Evolutionary conservation across 1,140 invertebrate species (phyloP), one percentile per base, ranked within the genome.

Genomic region (Samia ricini): DNA sequence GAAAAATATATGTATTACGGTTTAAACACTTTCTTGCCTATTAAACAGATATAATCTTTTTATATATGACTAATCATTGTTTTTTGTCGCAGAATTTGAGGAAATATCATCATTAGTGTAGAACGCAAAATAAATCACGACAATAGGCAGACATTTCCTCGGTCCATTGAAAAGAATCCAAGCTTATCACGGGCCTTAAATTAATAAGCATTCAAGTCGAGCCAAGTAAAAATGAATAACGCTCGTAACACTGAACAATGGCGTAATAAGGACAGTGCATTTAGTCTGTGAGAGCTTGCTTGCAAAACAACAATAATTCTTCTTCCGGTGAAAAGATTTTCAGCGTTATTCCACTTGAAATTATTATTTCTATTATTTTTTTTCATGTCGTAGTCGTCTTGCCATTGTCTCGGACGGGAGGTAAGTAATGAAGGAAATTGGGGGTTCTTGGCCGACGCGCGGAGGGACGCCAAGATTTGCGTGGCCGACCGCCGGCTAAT

Each of bases 301-400:
- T 88, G 85, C 85, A 89, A 88, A 89, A 89, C 84, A 89, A 89
- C 87, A 88, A 88, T 89, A 88, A 86, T 88, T 89, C 85, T 85
- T 86, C 76, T 83, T 85, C 76, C 87, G 77, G 77, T 89, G 87
- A 89, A 89, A 89, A 89, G 87, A 88, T 89, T 89, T 89, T 87
- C 85, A 89, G 83, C 85, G 83, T 87, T 89, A 89, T 87, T 89
- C 85, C 85, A 89, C 87, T 89, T 89, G 85, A 89, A 88, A 88
- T 89, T 89, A 88, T 89, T 89, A 89, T 88, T 81, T 70, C 88
- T 89, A 88, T 89, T 89, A 89, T 88, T 81, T 70, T 85, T 83
- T 88, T 87, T 42, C 85, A 88, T 88, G 77, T 79, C 83, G 81
- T 85, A 79, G 73, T 85, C 81, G 80, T 89, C 87, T 88, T 89